Conservation (phyloP, 2,797 vertebrate species). For the Tinamus major region DNA sequence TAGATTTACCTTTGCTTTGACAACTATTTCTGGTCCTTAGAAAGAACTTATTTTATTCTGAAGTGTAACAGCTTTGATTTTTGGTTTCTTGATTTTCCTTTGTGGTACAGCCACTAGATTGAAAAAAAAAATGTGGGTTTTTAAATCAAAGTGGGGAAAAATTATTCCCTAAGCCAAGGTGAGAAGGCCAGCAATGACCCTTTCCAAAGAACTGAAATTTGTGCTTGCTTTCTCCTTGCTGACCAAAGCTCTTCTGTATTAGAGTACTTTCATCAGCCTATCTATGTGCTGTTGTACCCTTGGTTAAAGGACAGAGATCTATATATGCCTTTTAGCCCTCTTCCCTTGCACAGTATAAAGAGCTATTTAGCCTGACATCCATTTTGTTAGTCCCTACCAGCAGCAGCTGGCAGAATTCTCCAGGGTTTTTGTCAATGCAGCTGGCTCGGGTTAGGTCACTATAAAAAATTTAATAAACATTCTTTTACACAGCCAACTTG, state of each 20-base stretch:
- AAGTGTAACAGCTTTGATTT: slow-evolving; percentile 40
- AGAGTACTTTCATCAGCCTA: background rate
- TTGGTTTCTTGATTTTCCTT: slow-evolving; percentile 40
- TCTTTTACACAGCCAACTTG: background rate
- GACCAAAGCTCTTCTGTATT: background rate
- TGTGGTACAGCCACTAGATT: slow-evolving; percentile 25
- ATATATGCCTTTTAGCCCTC: background rate
- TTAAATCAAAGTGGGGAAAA: slow-evolving; percentile 33
- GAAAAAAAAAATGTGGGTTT: slow-evolving; percentile 18
- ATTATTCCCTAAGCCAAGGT: background rate
- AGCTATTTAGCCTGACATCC: slow-evolving; percentile 37
- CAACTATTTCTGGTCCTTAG: background rate
- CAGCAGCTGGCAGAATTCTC: slow-evolving; percentile 60
- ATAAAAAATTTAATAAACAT: slow-evolving; percentile 59
- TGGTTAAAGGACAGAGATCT: slow-evolving; percentile 4
- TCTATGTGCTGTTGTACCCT: background rate
- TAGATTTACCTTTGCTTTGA: slow-evolving; percentile 38
- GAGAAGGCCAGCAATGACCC: background rate
- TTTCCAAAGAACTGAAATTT: background rate
- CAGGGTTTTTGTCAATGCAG: slow-evolving; percentile 54
- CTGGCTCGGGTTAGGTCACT: slow-evolving; percentile 53
- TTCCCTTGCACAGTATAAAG: background rate
- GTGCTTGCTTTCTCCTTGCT: background rate
- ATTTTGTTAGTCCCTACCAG: slow-evolving; percentile 48
- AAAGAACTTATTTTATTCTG: slow-evolving; percentile 42